phyloP scores from a whole-genome alignment of 2,113 vertebrate genomes.

The Emydocephalus ijimae region DNA sequence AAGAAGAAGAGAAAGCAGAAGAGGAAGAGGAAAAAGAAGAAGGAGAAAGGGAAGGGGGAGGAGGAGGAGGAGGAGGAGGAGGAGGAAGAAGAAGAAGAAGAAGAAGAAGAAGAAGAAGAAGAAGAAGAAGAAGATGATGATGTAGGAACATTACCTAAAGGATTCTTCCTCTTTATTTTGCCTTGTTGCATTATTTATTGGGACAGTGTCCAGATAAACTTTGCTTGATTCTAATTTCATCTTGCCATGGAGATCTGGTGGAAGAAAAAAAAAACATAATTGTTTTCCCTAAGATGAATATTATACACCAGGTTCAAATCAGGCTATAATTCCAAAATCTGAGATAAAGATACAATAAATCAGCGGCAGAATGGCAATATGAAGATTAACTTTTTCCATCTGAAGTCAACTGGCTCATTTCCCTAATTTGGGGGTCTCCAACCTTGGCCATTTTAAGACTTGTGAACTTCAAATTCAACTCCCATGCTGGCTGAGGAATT shows the following conservation, averaged over 20 bases:
- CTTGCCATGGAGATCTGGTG: neutral
- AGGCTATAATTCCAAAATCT: neutral
- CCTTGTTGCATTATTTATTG: neutral
- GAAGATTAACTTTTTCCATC: neutral
- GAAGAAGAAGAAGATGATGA: neutral
- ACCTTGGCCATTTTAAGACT: too few relatives aligned
- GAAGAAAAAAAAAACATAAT: neutral
- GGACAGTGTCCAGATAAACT: neutral
- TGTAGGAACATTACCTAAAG: neutral
- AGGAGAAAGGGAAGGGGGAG: too few relatives aligned
- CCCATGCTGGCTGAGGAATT: too few relatives aligned
- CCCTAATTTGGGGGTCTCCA: too few relatives aligned
- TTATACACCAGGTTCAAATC: neutral
- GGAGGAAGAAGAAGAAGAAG: neutral
- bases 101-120: neutral
- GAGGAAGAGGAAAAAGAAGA: rapidly evolving
- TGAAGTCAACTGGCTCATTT: neutral
- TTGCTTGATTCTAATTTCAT: neutral
- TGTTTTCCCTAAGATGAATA: neutral
- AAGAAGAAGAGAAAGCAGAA: too few relatives aligned
- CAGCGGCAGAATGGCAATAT: too few relatives aligned
- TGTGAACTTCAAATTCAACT: too few relatives aligned
- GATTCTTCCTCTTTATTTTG: neutral
- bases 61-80: too few relatives aligned
- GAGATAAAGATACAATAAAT: neutral